Evolutionary conservation across 2,797 vertebrate genomes (phyloP).

Genomic region (Notoglanidium macrostoma): DNA sequence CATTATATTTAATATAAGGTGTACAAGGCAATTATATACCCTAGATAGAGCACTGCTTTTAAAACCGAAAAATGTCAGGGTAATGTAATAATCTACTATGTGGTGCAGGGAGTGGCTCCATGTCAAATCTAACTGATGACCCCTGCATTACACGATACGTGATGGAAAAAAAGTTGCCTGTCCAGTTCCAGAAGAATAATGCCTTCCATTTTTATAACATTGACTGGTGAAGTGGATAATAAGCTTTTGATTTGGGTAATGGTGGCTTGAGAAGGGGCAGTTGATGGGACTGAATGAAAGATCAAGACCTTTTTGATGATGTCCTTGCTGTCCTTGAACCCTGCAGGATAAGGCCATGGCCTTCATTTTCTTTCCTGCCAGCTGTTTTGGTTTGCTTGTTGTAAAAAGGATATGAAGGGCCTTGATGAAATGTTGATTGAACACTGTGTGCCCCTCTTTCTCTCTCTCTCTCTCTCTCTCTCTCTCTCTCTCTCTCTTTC

Average conservation of each 20-base stretch:
- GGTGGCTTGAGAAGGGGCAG: not conserved
- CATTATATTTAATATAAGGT: not conserved
- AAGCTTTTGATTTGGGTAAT: conserved; percentile 43
- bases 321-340: conserved; percentile 29
- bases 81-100: not conserved
- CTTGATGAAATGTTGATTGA: conserved; percentile 67
- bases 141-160: not conserved
- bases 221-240: conserved; percentile 45
- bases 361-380: conserved; percentile 53
- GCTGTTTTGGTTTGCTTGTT: conserved; percentile 45
- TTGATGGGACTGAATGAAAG: conserved; percentile 31
- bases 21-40: not conserved
- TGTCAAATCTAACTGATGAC: conserved; percentile 25
- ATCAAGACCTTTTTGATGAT: conserved; percentile 42
- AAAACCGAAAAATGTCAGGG: not conserved
- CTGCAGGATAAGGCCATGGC: conserved; percentile 21
- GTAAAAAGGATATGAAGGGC: conserved; percentile 51
- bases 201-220: conserved; percentile 45
- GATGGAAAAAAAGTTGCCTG: not conserved
- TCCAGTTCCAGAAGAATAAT: conserved; percentile 40
- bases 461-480: not conserved
- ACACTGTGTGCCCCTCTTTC: conserved; percentile 42
- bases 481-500: not conserved
- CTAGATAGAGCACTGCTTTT: not conserved
- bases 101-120: not conserved